Conservation (phyloP, 2,113 vertebrate genomes). For the Antechinus stuartii region DNA sequence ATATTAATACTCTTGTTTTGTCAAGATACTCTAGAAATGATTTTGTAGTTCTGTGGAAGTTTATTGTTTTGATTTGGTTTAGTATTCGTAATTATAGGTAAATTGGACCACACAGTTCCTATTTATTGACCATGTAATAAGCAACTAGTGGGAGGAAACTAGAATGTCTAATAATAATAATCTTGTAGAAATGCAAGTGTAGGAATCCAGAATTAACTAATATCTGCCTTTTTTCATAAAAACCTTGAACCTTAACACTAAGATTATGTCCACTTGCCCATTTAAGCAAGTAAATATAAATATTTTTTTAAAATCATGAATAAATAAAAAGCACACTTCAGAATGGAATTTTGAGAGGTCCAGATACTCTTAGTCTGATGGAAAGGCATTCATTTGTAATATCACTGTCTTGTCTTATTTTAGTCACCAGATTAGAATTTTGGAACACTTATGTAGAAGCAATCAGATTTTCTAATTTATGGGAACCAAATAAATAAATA, state of each 20-base stretch:
- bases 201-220: constrained; percentile 57
- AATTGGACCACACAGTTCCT: constrained; percentile 81
- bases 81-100: constrained; percentile 71
- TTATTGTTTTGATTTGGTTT: constrained; percentile 68
- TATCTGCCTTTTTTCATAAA: constrained; percentile 84
- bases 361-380: constrained; percentile 67
- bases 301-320: constrained; percentile 68
- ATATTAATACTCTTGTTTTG: constrained; percentile 80
- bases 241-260: constrained; percentile 82
- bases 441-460: constrained; percentile 72
- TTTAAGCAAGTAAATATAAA: constrained; percentile 53
- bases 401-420: constrained; percentile 74
- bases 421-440: constrained; percentile 78
- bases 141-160: constrained; percentile 66
- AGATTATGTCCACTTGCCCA: constrained; percentile 79
- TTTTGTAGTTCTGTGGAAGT: constrained; percentile 72
- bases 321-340: constrained; percentile 86
- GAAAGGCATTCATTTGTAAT: constrained; percentile 76
- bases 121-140: constrained; percentile 74
- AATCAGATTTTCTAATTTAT: constrained; percentile 85
- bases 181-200: constrained; percentile 70
- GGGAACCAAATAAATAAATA: constrained; percentile 84
- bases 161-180: constrained; percentile 70
- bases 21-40: constrained; percentile 77
- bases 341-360: constrained; percentile 65